These are phyloP conservation scores for Drosophila jambulina DNA, from an alignment of 1,140 invertebrate genomes.

Conservation along the genomic window DNA sequence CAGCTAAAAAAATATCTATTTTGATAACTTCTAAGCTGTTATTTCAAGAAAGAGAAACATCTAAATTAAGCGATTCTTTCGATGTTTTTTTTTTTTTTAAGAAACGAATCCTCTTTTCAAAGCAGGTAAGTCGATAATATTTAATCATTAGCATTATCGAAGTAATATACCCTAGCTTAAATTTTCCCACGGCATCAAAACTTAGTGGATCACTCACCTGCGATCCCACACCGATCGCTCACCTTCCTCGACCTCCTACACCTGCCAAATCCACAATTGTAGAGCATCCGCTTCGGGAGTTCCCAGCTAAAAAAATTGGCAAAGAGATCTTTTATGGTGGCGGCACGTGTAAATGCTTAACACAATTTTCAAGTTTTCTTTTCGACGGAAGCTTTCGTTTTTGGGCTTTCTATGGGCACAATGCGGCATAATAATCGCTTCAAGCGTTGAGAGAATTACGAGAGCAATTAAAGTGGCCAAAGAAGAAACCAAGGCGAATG, in stretches of 20 bases:
- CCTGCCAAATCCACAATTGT: slow-evolving; percentile 24
- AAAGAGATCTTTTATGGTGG: slow-evolving; percentile 48
- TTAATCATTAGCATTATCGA: not conserved
- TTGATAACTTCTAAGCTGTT: no score
- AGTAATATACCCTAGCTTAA: not conserved
- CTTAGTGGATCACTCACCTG: not conserved
- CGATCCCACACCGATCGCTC: not conserved
- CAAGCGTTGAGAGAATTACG: slow-evolving; percentile 66
- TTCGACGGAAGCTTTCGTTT: slow-evolving; percentile 59
- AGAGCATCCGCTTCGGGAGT: slow-evolving; percentile 41
- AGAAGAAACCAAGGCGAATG: slow-evolving; percentile 22
- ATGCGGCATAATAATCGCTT: slow-evolving; percentile 68
- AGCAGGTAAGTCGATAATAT: not conserved
- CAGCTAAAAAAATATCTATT: no score
- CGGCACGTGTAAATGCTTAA: slow-evolving; percentile 82
- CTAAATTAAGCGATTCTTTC: no score
- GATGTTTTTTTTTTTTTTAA: no score
- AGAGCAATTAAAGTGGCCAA: slow-evolving; percentile 69
- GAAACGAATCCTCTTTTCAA: no score
- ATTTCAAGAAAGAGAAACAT: no score
- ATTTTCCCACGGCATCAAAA: slow-evolving; percentile 2
- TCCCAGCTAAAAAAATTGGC: slow-evolving; percentile 15
- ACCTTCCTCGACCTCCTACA: slow-evolving; percentile 2
- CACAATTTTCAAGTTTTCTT: slow-evolving; percentile 66
- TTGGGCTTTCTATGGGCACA: slow-evolving; percentile 69